These are phyloP conservation scores for Acanthosepion pharaonis DNA, from an alignment of 2,888 invertebrate species.

Conservation along the genomic window DNA sequence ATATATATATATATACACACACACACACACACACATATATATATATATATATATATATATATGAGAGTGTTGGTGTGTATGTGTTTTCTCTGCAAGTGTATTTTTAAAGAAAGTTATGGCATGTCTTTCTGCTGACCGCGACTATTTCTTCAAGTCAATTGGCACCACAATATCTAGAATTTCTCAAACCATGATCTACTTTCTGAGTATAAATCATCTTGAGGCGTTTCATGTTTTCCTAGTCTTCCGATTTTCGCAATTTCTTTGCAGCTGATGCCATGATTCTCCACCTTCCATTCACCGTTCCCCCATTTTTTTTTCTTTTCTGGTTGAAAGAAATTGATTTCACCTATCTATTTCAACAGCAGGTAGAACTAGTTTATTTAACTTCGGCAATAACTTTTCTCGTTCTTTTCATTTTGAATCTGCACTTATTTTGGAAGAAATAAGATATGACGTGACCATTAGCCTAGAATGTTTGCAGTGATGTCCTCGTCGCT, in stretches of 20 bases:
- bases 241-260: not conserved
- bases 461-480: too few relatives aligned
- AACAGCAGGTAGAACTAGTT: not conserved
- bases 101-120: not conserved
- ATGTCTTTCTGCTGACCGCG: not conserved
- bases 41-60: slow-evolving; percentile 25
- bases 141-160: not conserved
- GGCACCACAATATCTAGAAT: not conserved
- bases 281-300: not conserved
- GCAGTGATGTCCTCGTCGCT: too few relatives aligned
- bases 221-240: not conserved
- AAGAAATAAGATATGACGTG: too few relatives aligned
- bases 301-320: not conserved
- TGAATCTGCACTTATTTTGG: too few relatives aligned
- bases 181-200: not conserved
- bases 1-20: too few relatives aligned
- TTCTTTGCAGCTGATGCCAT: not conserved
- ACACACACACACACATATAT: too few relatives aligned
- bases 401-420: not conserved
- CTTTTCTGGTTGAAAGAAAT: not conserved
- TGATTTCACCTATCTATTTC: not conserved
- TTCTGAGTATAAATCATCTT: not conserved
- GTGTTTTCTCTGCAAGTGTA: not conserved
- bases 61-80: not conserved
- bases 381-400: not conserved